phyloP scores from a whole-genome alignment of 30 jellyfish, hydroid and myxozoan genomes.

The Hydractinia symbiolongicarpus region DNA sequence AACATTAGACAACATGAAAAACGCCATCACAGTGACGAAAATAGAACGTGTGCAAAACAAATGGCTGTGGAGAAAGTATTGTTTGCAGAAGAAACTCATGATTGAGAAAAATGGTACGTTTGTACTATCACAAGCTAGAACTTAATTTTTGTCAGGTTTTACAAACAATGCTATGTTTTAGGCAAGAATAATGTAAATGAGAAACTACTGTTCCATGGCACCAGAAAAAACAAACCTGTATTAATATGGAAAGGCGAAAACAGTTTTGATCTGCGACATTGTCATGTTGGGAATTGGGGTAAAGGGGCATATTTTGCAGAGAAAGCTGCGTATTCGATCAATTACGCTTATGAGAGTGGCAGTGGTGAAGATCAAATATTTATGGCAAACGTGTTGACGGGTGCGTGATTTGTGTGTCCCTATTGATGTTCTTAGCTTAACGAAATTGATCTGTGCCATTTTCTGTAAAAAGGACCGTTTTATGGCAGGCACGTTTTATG shows the following conservation, averaged over 20 bases:
- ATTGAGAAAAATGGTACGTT: slow-evolving; percentile 2
- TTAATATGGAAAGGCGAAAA: neutral
- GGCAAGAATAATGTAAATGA: neutral
- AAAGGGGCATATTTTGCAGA: slow-evolving; percentile 11
- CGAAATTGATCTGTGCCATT: too few relatives aligned
- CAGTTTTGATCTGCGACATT: neutral
- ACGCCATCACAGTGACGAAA: neutral
- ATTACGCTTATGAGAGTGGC: neutral
- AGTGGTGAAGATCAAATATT: neutral
- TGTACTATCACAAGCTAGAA: too few relatives aligned
- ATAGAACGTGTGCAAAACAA: slow-evolving; percentile 4
- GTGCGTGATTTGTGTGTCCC: neutral
- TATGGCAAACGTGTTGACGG: slow-evolving; percentile 5
- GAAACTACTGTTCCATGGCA: slow-evolving; percentile 1
- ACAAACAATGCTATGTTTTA: neutral
- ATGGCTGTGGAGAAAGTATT: slow-evolving; percentile 8
- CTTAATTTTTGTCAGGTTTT: too few relatives aligned
- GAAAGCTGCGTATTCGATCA: neutral
- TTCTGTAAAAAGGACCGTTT: too few relatives aligned
- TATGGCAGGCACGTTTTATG: too few relatives aligned
- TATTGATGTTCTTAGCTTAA: too few relatives aligned
- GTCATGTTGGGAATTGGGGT: slow-evolving; percentile 2
- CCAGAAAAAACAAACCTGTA: neutral
- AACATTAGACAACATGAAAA: neutral
- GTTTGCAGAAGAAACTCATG: neutral